These are phyloP conservation scores for Notechis scutatus DNA, from an alignment of 2,113 vertebrate genomes.

Conservation along the genomic window DNA sequence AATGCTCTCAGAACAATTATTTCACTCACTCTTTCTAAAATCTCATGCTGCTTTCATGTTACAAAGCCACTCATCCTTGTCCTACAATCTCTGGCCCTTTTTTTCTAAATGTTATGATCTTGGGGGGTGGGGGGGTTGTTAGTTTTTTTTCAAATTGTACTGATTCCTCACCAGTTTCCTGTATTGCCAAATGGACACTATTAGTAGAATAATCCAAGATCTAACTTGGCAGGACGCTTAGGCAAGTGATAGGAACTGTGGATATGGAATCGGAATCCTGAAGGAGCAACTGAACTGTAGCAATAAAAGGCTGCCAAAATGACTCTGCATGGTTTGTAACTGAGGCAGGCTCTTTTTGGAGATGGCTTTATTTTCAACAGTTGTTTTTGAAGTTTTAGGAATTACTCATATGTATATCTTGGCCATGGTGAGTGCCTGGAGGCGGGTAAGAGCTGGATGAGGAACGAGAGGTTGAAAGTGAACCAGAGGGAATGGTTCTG, in stretches of 20 bases:
- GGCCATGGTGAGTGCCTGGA: not conserved
- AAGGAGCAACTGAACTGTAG: not conserved
- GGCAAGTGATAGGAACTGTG: not conserved
- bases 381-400: not conserved
- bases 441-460: not conserved
- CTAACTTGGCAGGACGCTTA: not conserved
- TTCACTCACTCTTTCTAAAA: not conserved
- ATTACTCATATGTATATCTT: not conserved
- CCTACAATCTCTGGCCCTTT: not conserved
- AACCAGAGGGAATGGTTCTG: not conserved
- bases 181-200: not conserved
- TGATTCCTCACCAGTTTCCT: not conserved
- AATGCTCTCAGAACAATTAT: not conserved
- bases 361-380: not conserved
- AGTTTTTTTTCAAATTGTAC: not conserved
- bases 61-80: not conserved
- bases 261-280: not conserved
- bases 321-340: not conserved
- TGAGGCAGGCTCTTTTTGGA: not conserved
- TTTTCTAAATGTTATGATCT: not conserved
- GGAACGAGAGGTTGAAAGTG: not conserved
- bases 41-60: not conserved
- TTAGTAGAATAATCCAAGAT: no score
- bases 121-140: not conserved
- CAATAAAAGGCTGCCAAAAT: not conserved